Base-by-base conservation (phyloP, 2,113 vertebrate species). In the Siniperca chuatsi region DNA sequence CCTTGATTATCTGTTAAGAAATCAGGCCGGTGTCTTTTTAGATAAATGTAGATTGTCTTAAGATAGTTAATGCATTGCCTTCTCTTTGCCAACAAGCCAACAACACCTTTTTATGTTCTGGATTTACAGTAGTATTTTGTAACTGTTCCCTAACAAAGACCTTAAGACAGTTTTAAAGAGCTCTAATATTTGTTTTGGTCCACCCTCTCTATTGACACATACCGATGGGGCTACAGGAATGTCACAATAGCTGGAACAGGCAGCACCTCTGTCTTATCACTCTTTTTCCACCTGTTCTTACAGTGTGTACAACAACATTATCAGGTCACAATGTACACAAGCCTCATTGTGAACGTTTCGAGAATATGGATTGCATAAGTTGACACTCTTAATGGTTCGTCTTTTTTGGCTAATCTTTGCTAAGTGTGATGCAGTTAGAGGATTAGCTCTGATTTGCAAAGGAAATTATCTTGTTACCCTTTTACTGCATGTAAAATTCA, bases 181-280 rank as follows among this genome's bases (percentile, higher is more conserved):
- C 25, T 74, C 61, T 58, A 67, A 86, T 91, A 87, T 92, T 93
- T 92, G 85, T 83, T 84, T 82, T 84, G 40, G 87, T 15, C 29
- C 79, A 58, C 20, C 35, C 44, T 68, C 23, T 85, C 13, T 87
- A 40, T 87, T 92, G 77, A 90, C 85, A 80, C 75, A 88, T 58
- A 74, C 81, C 50, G 1, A 35, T 18, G 13, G 23, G 58, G 60
- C 71, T 84, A 46, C 52, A 82, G 79, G 82, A 88, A 88, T 90
- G 84, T 87, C 40, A 78, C 73, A 84, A 67, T 48, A 78, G 54
- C 73, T 18, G 62, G 29, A 35, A 72, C 40, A 87, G 29, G 79
- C 67, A 42, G 54, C 25, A 48, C 42, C 79, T 73, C 72, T 76
- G 69, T 88, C 85, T 92, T 90, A 92, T 94, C 87, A 46, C 37